Conservation (phyloP, 2,797 vertebrate genomes). For the Brachyrhaphis roseni region DNA sequence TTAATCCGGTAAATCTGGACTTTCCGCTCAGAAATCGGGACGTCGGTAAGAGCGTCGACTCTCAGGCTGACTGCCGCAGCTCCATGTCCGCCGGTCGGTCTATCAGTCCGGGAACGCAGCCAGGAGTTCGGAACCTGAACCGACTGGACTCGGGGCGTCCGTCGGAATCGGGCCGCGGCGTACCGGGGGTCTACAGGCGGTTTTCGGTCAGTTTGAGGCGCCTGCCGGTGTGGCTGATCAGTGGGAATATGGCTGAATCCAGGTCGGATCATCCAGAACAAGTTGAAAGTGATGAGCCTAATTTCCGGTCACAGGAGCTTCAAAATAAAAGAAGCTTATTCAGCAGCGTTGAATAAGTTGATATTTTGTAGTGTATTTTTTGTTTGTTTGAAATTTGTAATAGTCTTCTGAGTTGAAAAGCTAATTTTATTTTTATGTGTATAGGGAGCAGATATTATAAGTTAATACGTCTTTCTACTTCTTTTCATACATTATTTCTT, state of each 20-base stretch:
- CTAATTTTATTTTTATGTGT: no score
- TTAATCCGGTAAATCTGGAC: constrained; percentile 78
- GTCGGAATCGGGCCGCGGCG: neutral
- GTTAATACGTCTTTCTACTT: no score
- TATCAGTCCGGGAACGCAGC: constrained; percentile 28
- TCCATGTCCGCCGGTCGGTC: constrained; percentile 55
- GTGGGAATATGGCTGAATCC: constrained; percentile 80
- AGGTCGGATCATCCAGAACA: constrained; percentile 28
- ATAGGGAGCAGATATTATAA: no score
- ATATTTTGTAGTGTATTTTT: no score
- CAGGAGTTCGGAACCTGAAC: constrained; percentile 8
- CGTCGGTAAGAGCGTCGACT: constrained; percentile 67
- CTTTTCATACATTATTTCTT: no score
- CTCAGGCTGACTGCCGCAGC: constrained; percentile 59
- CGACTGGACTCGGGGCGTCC: neutral
- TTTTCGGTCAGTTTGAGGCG: constrained; percentile 23
- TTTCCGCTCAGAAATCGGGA: constrained; percentile 66
- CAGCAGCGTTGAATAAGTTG: neutral
- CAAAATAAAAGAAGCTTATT: constrained; percentile 45
- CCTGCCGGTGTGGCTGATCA: constrained; percentile 66
- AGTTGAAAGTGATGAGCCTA: neutral
- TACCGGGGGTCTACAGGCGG: neutral
- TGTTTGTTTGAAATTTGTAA: no score
- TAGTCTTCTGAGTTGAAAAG: no score
- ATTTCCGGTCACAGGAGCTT: constrained; percentile 25